Percentiles rank a stretch among this genome's conserved stretches.
Evolutionary conservation across 1,140 invertebrate species (phyloP).

Genomic region (Solen grandis): DNA sequence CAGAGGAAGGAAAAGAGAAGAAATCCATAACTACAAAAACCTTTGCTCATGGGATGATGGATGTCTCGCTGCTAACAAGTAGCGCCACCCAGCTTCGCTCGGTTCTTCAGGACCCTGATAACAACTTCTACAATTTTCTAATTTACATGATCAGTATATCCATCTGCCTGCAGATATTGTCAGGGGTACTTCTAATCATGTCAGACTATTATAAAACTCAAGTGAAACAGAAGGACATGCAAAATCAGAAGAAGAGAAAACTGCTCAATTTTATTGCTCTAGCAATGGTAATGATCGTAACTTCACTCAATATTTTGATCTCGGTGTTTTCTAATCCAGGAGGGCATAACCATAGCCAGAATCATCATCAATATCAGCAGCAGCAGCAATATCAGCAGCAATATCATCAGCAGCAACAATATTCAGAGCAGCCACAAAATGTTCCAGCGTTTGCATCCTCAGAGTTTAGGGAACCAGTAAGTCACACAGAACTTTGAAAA

Average conservation of each 20-base stretch:
- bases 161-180: conserved; percentile 42
- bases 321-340: conserved; percentile 19
- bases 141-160: conserved; percentile 44
- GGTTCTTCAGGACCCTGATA: conserved; percentile 21
- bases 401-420: too few relatives aligned
- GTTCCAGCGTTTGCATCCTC: too few relatives aligned
- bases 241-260: conserved; percentile 42
- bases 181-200: conserved; percentile 30
- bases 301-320: conserved; percentile 48
- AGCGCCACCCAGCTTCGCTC: conserved; percentile 48
- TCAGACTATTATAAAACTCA: conserved; percentile 48
- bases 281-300: conserved; percentile 27
- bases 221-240: conserved; percentile 22
- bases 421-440: too few relatives aligned
- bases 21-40: conserved; percentile 52
- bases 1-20: conserved; percentile 30
- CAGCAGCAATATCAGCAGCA: too few relatives aligned
- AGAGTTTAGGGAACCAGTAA: too few relatives aligned
- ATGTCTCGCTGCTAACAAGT: conserved; percentile 51
- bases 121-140: conserved; percentile 42
- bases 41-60: conserved; percentile 57
- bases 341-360: too few relatives aligned
- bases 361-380: too few relatives aligned
- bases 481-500: too few relatives aligned
- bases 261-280: conserved; percentile 41